Evolutionary conservation across 2,113 vertebrate genomes (phyloP).

Genomic region (Trachemys scripta): DNA sequence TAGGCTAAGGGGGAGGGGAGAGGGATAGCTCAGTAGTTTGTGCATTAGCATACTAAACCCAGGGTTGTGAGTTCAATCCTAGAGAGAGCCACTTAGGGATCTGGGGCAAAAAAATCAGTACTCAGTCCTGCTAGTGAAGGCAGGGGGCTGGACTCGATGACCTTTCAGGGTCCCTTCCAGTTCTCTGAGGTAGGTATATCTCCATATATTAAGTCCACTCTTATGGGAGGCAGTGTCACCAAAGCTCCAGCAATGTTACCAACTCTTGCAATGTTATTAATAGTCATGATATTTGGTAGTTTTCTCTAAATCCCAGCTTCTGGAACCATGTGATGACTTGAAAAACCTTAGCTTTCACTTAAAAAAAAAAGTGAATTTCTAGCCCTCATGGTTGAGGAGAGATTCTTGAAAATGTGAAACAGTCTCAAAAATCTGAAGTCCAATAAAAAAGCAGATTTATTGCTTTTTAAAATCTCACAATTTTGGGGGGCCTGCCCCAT

Average conservation of each 20-base stretch:
- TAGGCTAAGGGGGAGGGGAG: neutral
- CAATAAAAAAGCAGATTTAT: neutral
- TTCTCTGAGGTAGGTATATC: too few relatives aligned
- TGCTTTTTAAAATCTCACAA: neutral
- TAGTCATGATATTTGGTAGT: neutral
- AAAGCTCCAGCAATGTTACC: neutral
- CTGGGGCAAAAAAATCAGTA: too few relatives aligned
- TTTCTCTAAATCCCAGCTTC: neutral
- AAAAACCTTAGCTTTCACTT: neutral
- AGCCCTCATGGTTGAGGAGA: neutral
- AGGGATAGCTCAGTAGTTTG: too few relatives aligned
- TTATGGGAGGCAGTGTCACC: neutral
- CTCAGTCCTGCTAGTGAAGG: too few relatives aligned
- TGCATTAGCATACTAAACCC: too few relatives aligned
- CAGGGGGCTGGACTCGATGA: too few relatives aligned
- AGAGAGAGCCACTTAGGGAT: too few relatives aligned
- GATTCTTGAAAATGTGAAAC: neutral
- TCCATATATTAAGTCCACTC: neutral
- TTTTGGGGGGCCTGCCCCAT: neutral
- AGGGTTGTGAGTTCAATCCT: too few relatives aligned
- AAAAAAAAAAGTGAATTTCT: neutral
- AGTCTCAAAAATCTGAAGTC: neutral
- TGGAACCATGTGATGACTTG: neutral
- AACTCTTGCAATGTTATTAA: neutral
- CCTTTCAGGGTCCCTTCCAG: too few relatives aligned